Base-by-base conservation (phyloP, 2,888 invertebrate genomes). In the Harpalus rubripes region DNA sequence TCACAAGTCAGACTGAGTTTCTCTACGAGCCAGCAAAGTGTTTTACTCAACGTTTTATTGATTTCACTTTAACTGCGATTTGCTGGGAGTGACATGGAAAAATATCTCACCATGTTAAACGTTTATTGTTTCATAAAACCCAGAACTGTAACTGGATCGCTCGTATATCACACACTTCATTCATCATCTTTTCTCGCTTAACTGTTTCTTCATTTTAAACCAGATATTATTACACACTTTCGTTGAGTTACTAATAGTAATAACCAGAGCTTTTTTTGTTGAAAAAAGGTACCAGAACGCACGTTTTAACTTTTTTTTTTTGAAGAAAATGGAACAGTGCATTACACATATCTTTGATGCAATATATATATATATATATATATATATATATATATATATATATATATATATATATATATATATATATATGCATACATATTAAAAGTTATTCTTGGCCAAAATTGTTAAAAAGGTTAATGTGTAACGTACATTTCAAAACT, bases 11-110 rank as follows among this genome's bases (percentile, higher is more conserved):
- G 32, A 32, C 3, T 32, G 56, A 72, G 72, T 82, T 82, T 82
- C 82, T 82, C 82, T 72, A 15, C 56, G 16, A 81, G 65, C 32
- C 12, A 68, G 68, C 39, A 41, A 56, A 68, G 52, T 44, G 68
- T 68, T 82, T 68, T 58, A 72, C 72, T 58, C 65, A 68, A 72
- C 72, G 72, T 82, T 82, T 82, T 82, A 82, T 82, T 82, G 82
- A 82, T 72, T 72, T 82, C 81, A 81, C 81, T 65, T 81, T 52
- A 80, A 68, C 32, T 68, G 68, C 72, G 72, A 74, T 41, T 68
- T 74, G 72, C 44, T 74, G 72, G 72, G 72, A 74, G 72, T 74
- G 44, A 74, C 68, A 68, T 68, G 68, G 68, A 68, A 68, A 68
- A 68, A 68, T 68, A 68, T 32, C 68, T 68, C 68, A 68, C 65